These are phyloP conservation scores for Phymorhynchus buccinoides DNA, from an alignment of 1,140 invertebrate species.

Conservation along the genomic window DNA sequence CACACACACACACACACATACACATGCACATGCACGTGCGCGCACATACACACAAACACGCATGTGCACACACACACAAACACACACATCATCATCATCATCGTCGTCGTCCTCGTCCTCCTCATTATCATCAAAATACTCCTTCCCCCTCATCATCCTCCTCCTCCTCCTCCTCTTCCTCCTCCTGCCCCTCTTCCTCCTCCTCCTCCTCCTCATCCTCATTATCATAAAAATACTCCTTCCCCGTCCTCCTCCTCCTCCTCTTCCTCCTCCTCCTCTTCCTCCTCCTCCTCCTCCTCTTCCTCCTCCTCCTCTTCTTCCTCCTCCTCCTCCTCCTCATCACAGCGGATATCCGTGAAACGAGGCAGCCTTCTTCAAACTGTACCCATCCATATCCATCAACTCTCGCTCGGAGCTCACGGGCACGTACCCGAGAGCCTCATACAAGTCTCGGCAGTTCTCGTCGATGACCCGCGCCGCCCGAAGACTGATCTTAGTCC, in stretches of 20 bases:
- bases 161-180: neutral
- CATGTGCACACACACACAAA: too few species aligned
- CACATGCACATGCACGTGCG: too few species aligned
- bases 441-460: conserved; percentile 18
- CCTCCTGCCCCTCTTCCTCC: too few species aligned
- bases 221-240: neutral
- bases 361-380: neutral
- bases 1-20: too few species aligned
- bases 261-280: neutral
- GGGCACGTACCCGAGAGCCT: conserved; percentile 18
- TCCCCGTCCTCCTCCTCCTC: too few species aligned
- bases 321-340: neutral
- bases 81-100: too few species aligned
- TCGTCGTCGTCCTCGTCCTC: too few species aligned
- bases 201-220: too few species aligned
- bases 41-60: too few species aligned
- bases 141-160: too few species aligned
- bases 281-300: neutral
- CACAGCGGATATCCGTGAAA: neutral
- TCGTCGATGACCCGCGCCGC: neutral
- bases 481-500: neutral
- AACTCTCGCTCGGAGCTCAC: neutral
- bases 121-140: neutral
- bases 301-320: neutral
- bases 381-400: neutral